Conservation (phyloP, 2,797 vertebrate species). For the Brachyalestes nurse region DNA sequence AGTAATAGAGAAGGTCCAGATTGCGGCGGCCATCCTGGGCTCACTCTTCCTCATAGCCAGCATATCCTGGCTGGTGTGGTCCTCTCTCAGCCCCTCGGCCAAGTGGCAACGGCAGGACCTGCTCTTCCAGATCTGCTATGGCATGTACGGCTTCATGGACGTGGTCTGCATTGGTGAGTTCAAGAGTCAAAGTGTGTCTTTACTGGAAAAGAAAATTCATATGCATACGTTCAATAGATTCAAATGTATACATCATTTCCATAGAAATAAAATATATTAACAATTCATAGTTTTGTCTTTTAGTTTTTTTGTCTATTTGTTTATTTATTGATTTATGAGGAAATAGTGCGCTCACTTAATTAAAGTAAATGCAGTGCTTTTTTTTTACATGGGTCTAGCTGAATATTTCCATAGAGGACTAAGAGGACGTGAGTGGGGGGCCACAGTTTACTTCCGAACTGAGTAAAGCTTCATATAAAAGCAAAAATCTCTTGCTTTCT, state of each 20-base stretch:
- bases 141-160: conserved; percentile 97
- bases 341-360: background rate
- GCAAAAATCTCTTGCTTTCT: background rate
- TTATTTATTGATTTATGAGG: background rate
- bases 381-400: background rate
- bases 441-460: background rate
- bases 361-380: background rate
- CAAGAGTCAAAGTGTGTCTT: background rate
- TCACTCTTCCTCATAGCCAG: conserved; percentile 95
- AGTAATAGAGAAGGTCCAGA: conserved; percentile 95
- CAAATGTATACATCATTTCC: too few species aligned
- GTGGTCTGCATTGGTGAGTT: conserved; percentile 90
- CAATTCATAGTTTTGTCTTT: background rate
- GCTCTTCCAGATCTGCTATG: conserved; percentile 96
- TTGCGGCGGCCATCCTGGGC: conserved; percentile 91
- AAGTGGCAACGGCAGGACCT: conserved; percentile 95
- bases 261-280: background rate
- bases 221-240: too few species aligned
- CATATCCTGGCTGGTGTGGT: conserved; percentile 97
- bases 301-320: background rate
- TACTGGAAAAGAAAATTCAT: too few species aligned
- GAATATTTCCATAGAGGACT: conserved; percentile 14
- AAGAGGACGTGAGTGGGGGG: background rate
- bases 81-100: conserved; percentile 92
- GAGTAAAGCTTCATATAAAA: background rate